Evolutionary conservation across 2,888 invertebrate genomes (phyloP).

Genomic region (Troides helena): DNA sequence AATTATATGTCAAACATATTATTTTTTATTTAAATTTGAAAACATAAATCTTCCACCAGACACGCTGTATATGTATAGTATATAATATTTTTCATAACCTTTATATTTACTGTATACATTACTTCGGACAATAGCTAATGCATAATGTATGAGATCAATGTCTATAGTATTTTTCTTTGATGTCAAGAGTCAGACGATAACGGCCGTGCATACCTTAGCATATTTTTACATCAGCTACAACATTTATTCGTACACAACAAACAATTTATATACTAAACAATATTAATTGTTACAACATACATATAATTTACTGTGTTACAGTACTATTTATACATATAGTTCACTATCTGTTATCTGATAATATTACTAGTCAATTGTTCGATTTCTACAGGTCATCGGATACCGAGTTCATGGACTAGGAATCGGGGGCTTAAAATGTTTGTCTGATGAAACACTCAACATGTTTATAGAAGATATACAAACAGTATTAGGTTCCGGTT

Average conservation of each 20-base stretch:
- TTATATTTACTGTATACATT: background rate
- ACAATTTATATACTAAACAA: background rate
- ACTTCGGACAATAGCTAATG: constrained; percentile 5
- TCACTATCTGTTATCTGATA: no score
- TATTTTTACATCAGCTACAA: constrained; percentile 17
- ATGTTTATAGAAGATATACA: no score
- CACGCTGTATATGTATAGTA: background rate
- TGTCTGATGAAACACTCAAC: no score
- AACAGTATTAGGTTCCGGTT: no score
- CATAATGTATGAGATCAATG: constrained; percentile 27
- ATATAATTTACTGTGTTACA: background rate
- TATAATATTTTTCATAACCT: background rate
- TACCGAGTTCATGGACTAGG: no score
- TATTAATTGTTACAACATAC: background rate
- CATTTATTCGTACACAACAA: constrained; percentile 9
- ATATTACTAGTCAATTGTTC: no score
- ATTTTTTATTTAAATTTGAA: no score
- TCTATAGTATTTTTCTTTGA: constrained; percentile 28
- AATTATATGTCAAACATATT: no score
- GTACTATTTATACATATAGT: no score
- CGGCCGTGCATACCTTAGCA: constrained; percentile 23
- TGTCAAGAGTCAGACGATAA: constrained; percentile 10
- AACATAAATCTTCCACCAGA: no score
- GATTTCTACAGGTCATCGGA: no score
- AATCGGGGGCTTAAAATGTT: no score